Evolutionary conservation across 2,888 invertebrate species (phyloP), one percentile per base, ranked within the genome.

Genomic region (Embidobia sp.): DNA sequence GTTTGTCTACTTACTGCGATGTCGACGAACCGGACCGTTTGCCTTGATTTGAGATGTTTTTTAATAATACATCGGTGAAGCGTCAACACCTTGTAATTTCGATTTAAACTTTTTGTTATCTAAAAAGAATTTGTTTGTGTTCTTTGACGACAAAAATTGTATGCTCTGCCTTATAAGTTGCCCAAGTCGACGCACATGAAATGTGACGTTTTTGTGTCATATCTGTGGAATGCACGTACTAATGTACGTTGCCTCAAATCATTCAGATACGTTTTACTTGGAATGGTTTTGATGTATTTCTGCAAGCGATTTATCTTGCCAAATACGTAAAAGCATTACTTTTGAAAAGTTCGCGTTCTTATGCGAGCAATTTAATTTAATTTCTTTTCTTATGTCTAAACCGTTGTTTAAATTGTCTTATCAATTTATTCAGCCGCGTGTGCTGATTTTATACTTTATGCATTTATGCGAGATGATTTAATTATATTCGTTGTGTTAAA

Each of bases 131-230:
- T 33, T 11, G 19, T 27, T 15, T 46, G 4, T 13, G 7, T 27
- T 49, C 33, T 49, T 33, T 26, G 26, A 26, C 13, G 40, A 40
- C 3, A 27, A 6, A 8, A 40, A 53, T 40, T 53, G 37, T 40
- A 15, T 13, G 15, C 10, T 42, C 19, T 11, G 4, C 27, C 8
- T 37, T 40, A 11, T 29, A 42, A 57, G 19, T 55, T 15, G 31
- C 27, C 18, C 1, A 37, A 37, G 29, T 10, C 5, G 29, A 55
- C 40, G 37, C 26, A 19, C 15, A 42, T 19, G 42, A 29, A 31
- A 57, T 6, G 40, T 57, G 55, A 57, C 55, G 11, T 42, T 42
- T 57, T 57, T 42, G 31, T 57, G 42, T 31, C 55, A 42, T 31
- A 57, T 57, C 53, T 40, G 16, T 27, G 51, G 51, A 37, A 35